Conservation (phyloP, 2,888 invertebrate species). For the Aporophyla nigra region DNA sequence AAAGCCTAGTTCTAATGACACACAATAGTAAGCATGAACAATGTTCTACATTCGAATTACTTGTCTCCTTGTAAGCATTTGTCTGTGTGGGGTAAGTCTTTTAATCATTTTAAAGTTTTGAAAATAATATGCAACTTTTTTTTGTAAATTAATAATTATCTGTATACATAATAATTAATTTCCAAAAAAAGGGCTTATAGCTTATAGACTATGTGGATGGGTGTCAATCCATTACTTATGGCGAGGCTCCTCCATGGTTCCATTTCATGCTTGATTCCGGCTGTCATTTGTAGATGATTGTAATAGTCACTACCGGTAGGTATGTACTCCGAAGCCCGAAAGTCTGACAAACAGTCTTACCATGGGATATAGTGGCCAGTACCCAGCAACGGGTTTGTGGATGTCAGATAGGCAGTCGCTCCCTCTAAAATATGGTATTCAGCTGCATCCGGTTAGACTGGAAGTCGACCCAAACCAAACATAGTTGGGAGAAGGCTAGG, state of each 20-base stretch:
- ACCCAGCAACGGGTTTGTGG: not conserved
- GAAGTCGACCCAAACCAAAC: not conserved
- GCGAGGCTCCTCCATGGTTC: not conserved
- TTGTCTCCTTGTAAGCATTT: constrained; percentile 61
- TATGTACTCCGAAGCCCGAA: not conserved
- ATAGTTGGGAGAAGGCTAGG: not conserved
- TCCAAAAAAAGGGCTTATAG: not conserved
- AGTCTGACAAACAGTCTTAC: not conserved
- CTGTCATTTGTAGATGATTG: not conserved
- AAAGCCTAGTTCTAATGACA: constrained; percentile 27
- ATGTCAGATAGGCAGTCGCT: not conserved
- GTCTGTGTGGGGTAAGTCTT: constrained; percentile 72
- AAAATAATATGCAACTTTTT: not conserved
- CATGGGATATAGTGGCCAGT: not conserved
- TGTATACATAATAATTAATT: too few species aligned
- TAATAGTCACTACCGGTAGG: not conserved
- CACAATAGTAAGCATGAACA: constrained; percentile 30
- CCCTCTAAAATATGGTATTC: not conserved
- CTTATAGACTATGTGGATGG: not conserved
- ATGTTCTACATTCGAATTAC: constrained; percentile 50
- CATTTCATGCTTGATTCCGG: not conserved
- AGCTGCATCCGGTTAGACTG: not conserved
- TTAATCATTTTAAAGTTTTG: not conserved
- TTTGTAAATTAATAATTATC: not conserved
- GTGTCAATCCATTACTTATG: not conserved